Base-by-base conservation (phyloP, 2,113 vertebrate genomes). In the Cyprinodon tularosa region DNA sequence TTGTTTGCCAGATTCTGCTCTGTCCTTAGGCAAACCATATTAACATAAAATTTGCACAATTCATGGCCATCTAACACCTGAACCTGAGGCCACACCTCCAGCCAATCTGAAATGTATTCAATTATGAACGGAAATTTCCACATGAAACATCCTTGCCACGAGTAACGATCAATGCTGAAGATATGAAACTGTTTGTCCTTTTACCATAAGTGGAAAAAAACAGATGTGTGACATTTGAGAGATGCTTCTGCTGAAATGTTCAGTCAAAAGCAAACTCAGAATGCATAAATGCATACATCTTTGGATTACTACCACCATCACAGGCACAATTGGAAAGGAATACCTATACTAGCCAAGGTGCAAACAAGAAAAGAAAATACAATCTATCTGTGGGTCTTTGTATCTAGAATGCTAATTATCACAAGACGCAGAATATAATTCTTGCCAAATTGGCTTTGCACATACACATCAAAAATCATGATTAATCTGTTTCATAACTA, bases 31-130 rank as follows among this genome's bases (percentile, higher is more conserved):
- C 50, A 57, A 20, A 57, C 50, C 8, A 13, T 40, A 68, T 68
- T 76, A 68, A 68, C 66, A 68, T 68, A 29, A 57, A 70, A 38
- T 70, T 45, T 77, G 61, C 48, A 71, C 47, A 48, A 70, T 59
- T 77, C 22, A 53, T 36, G 17, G 4, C 0, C 22, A 14, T 37
- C 67, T 37, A 42, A 20, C 39, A 17, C 38, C 62, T 42, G 62
- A 64, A 39, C 62, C 37, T n/a, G 62, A 29, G 74, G 37, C 66
- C 66, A 53, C 59, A 62, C 61, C 22, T 64, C 22, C 40, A 64
- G 38, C 45, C 67, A 69, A 70, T 53, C 60, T 57, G 74, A 70
- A 53, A 12, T 53, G 15, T 5, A 68, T 22, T 17, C 29, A 45
- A 42, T 64, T 47, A 70, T 57, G 37, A 48, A 71, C 37, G 40